Evolutionary conservation across 2,888 invertebrate genomes (phyloP).

Genomic region (Piscicola geometra): DNA sequence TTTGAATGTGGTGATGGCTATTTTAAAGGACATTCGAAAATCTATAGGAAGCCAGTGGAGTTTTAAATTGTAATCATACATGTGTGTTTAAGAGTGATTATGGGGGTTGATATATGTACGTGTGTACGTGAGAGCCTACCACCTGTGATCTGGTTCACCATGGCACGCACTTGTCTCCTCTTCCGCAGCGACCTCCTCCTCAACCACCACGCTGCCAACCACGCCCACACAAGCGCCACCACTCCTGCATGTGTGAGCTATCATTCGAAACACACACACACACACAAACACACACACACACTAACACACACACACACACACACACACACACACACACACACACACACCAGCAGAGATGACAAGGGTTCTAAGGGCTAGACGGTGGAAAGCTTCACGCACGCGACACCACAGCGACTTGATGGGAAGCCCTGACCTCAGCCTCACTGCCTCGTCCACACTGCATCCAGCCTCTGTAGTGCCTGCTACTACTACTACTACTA

Average conservation of each 20-base stretch:
- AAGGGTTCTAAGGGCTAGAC: not conserved
- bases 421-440: not conserved
- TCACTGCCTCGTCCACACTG: not conserved
- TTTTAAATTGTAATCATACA: no score
- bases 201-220: conserved; percentile 2
- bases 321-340: not conserved
- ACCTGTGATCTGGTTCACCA: conserved; percentile 32
- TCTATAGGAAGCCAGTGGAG: no score
- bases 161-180: conserved; percentile 15
- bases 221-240: not conserved
- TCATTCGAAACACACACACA: not conserved
- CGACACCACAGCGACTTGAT: not conserved
- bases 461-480: not conserved
- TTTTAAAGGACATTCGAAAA: no score
- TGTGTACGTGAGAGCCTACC: not conserved
- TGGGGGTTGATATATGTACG: not conserved
- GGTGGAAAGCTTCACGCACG: not conserved
- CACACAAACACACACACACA: not conserved
- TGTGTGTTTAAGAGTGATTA: conserved; percentile 1
- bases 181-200: conserved; percentile 2
- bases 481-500: conserved; percentile 11
- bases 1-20: no score
- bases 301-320: not conserved
- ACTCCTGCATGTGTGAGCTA: not conserved
- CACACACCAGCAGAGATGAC: not conserved